A percentile compares a stretch with the other conserved stretches of the same genome.
Conservation (phyloP, 2,113 vertebrate genomes). For the Gymnocephalus cernua region DNA sequence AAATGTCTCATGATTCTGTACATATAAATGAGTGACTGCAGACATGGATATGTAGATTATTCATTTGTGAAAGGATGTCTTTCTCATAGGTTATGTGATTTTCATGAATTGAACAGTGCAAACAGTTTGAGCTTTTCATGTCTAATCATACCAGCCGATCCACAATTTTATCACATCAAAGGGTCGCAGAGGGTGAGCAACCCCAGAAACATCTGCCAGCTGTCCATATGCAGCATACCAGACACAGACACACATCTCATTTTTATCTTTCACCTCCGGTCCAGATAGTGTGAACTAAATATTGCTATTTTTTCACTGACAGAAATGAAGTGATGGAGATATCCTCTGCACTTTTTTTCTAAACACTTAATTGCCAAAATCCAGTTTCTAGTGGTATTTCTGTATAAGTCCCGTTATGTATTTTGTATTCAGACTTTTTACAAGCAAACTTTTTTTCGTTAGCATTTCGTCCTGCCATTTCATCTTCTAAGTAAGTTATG, state of each 20-base stretch:
- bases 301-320: conserved; percentile 10
- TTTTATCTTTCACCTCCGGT: conserved; percentile 47
- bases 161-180: conserved; percentile 49
- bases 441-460: background rate
- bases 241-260: conserved; percentile 25
- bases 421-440: background rate
- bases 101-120: background rate
- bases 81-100: background rate
- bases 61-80: background rate
- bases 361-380: background rate
- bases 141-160: conserved; percentile 36
- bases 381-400: background rate
- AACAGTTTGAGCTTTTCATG: conserved; percentile 23
- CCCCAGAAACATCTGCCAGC: conserved; percentile 59
- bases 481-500: background rate
- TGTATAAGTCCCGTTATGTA: background rate
- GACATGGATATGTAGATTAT: background rate
- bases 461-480: background rate
- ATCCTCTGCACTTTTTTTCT: background rate
- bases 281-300: conserved; percentile 47
- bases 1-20: background rate
- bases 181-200: conserved; percentile 38
- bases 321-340: conserved; percentile 23
- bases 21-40: background rate
- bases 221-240: conserved; percentile 51